A percentile compares a stretch with the other conserved stretches of the same genome.
phyloP scores from a whole-genome alignment of 2,888 invertebrate species.

The Apodemia duryi region DNA sequence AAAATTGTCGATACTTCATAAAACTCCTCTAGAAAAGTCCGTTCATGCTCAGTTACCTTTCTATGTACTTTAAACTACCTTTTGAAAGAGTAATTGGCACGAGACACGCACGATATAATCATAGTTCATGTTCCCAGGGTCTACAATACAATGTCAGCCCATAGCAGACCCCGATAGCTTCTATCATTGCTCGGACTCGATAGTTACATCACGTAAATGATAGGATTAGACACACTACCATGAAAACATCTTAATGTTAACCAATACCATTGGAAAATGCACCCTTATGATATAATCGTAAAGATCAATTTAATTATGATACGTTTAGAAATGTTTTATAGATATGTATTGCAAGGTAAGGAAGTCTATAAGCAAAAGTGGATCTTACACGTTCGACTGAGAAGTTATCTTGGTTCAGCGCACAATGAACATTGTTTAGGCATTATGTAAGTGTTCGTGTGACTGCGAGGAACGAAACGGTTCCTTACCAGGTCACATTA shows the following conservation, averaged over 20 bases:
- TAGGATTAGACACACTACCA: constrained; percentile 43
- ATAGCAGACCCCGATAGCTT: constrained; percentile 40
- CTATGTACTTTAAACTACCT: constrained; percentile 16
- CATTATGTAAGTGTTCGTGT: constrained; percentile 69
- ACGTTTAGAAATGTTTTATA: constrained; percentile 43
- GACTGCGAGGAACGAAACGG: constrained; percentile 63
- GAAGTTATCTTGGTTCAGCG: constrained; percentile 52
- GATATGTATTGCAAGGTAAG: constrained; percentile 43
- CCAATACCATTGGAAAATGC: constrained; percentile 33
- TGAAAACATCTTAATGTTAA: constrained; percentile 39
- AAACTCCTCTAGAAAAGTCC: not conserved
- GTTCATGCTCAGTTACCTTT: constrained; percentile 23
- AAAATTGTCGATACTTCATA: not conserved
- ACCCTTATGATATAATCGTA: constrained; percentile 31
- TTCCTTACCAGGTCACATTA: constrained; percentile 71
- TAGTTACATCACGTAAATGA: constrained; percentile 71
- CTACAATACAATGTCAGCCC: constrained; percentile 45
- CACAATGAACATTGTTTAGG: constrained; percentile 54
- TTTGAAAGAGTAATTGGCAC: constrained; percentile 39
- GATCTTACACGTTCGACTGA: constrained; percentile 49
- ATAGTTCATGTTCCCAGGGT: constrained; percentile 47
- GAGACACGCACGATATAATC: constrained; percentile 34
- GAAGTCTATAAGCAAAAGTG: constrained; percentile 57
- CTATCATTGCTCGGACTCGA: constrained; percentile 25
- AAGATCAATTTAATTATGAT: constrained; percentile 28